phyloP scores from a whole-genome alignment of 2,113 vertebrate genomes.

The Paradisaea rubra region DNA sequence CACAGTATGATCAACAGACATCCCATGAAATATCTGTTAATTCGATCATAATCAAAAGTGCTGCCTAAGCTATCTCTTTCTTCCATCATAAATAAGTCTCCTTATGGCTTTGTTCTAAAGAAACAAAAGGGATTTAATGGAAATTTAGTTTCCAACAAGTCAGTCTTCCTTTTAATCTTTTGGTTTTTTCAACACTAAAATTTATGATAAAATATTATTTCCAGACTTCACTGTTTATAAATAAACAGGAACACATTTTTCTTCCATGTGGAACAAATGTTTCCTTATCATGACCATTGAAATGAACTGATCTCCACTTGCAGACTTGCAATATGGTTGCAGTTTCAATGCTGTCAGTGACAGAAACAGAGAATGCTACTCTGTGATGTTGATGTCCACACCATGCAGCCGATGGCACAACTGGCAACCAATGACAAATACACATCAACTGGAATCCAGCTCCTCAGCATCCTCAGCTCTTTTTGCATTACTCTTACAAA shows the following conservation, averaged over 20 bases:
- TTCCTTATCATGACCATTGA: background rate
- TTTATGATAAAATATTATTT: background rate
- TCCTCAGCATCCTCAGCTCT: background rate
- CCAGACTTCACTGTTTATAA: background rate
- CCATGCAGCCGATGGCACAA: accelerated
- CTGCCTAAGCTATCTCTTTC: background rate
- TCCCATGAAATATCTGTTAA: background rate
- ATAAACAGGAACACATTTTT: background rate
- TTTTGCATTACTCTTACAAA: background rate
- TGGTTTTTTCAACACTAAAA: background rate
- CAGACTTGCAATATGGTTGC: background rate
- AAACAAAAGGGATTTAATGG: background rate
- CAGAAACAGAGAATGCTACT: background rate
- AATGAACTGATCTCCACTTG: background rate
- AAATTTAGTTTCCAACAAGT: background rate
- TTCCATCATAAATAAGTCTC: background rate
- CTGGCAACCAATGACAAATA: background rate
- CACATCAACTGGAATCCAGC: background rate
- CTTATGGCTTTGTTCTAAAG: background rate
- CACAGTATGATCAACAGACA: background rate
- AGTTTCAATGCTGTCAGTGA: background rate
- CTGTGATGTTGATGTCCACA: background rate
- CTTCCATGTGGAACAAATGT: background rate
- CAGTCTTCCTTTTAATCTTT: background rate
- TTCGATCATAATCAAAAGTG: background rate